Conservation (phyloP, 2,888 invertebrate genomes). For the Cheilosia impressa region DNA sequence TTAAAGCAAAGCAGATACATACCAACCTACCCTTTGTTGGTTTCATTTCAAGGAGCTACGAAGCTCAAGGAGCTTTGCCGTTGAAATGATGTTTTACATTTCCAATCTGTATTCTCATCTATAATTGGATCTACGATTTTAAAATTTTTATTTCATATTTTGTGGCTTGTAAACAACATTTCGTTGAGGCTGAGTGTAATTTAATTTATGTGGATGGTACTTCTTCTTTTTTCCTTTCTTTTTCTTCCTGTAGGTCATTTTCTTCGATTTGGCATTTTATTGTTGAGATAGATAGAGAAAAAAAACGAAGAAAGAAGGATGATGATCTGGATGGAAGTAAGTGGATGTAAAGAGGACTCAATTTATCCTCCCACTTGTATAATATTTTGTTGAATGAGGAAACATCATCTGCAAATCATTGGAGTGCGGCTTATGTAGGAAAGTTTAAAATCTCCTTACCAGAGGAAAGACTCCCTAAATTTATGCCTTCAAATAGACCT, state of each 20-base stretch:
- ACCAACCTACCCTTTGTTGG: conserved; percentile 2
- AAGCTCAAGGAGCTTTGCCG: neutral
- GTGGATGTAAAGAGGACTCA: too few relatives aligned
- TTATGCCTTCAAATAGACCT: too few relatives aligned
- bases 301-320: too few relatives aligned
- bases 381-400: too few relatives aligned
- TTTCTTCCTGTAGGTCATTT: neutral
- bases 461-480: too few relatives aligned
- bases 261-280: too few relatives aligned
- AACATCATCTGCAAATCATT: too few relatives aligned
- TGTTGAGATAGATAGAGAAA: too few relatives aligned
- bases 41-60: neutral
- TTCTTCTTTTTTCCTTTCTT: neutral
- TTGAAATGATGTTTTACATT: conserved; percentile 40
- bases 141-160: conserved; percentile 57
- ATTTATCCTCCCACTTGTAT: too few relatives aligned
- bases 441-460: too few relatives aligned
- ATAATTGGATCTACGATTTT: conserved; percentile 63
- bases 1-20: conserved; percentile 48
- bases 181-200: conserved; percentile 42
- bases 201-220: conserved; percentile 46
- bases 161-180: conserved; percentile 59
- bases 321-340: too few relatives aligned
- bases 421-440: too few relatives aligned
- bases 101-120: conserved; percentile 47